phyloP scores from a whole-genome alignment of 2,888 invertebrate genomes.

The Frankliniella intonsa region DNA sequence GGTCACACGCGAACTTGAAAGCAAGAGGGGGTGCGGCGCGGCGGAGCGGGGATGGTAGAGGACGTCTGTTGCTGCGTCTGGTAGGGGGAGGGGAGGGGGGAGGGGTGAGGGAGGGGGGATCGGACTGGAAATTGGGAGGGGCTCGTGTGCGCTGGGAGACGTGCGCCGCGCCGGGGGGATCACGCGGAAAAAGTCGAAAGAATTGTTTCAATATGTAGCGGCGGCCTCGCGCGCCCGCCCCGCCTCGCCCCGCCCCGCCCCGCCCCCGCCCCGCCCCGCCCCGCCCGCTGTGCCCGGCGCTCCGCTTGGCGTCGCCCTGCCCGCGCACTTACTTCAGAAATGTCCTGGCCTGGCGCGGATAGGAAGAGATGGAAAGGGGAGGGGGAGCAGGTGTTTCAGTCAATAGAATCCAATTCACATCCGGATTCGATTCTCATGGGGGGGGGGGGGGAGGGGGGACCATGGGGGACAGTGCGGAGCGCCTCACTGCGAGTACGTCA shows the following conservation, averaged over 20 bases:
- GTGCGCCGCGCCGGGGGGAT: neutral
- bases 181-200: neutral
- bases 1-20: neutral
- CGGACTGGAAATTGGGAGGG: no score
- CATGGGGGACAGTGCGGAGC: neutral
- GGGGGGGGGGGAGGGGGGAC: neutral
- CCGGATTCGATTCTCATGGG: neutral
- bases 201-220: constrained; percentile 20
- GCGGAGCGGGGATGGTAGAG: neutral
- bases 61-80: constrained; percentile 1
- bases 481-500: no score
- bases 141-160: neutral
- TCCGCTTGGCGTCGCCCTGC: neutral
- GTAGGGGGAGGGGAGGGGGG: neutral
- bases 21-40: neutral
- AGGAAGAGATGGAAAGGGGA: neutral
- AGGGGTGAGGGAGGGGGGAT: neutral
- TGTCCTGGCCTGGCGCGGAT: neutral
- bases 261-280: neutral
- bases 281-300: neutral
- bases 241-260: neutral
- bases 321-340: neutral
- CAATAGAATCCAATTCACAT: neutral
- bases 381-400: neutral
- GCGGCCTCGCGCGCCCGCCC: neutral